phyloP scores from a whole-genome alignment of 1,140 invertebrate genomes.

The Gryllus bimaculatus region DNA sequence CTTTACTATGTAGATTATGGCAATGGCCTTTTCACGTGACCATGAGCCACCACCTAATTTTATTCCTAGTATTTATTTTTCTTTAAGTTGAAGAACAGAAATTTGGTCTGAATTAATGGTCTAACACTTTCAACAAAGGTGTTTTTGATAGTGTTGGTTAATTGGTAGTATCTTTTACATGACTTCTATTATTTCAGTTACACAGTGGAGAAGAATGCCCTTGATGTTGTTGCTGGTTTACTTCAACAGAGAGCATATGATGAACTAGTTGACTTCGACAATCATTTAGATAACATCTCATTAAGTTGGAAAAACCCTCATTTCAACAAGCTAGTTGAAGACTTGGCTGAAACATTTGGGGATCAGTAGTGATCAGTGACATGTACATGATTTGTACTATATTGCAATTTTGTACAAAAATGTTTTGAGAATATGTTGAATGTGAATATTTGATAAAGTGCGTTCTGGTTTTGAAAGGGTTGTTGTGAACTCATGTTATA shows the following conservation, averaged over 20 bases:
- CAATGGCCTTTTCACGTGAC: no score
- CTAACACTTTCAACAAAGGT: no score
- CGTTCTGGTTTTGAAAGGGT: slow-evolving; percentile 1
- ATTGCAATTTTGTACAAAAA: slow-evolving; percentile 7
- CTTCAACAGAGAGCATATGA: slow-evolving; percentile 56
- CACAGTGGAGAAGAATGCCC: slow-evolving; percentile 39
- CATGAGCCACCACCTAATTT: no score
- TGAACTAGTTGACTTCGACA: slow-evolving; percentile 79
- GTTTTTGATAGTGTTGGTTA: no score
- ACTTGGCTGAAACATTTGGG: slow-evolving; percentile 25
- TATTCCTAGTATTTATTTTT: no score
- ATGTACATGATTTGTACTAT: not conserved
- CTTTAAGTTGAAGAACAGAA: no score
- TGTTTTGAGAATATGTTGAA: slow-evolving; percentile 2
- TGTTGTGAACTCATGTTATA: not conserved
- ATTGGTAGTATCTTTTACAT: slow-evolving; percentile 20
- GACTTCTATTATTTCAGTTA: slow-evolving; percentile 26
- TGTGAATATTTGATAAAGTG: not conserved
- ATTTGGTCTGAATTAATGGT: no score
- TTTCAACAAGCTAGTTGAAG: slow-evolving; percentile 47
- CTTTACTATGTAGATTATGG: no score
- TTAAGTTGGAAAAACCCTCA: slow-evolving; percentile 71
- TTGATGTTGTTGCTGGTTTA: slow-evolving; percentile 54
- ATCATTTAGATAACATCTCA: slow-evolving; percentile 75
- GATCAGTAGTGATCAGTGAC: not conserved